A percentile compares a stretch with the other conserved stretches of the same genome.
Evolutionary conservation across 1,140 invertebrate species (phyloP).

Genomic region (Brachystomella parvula): DNA sequence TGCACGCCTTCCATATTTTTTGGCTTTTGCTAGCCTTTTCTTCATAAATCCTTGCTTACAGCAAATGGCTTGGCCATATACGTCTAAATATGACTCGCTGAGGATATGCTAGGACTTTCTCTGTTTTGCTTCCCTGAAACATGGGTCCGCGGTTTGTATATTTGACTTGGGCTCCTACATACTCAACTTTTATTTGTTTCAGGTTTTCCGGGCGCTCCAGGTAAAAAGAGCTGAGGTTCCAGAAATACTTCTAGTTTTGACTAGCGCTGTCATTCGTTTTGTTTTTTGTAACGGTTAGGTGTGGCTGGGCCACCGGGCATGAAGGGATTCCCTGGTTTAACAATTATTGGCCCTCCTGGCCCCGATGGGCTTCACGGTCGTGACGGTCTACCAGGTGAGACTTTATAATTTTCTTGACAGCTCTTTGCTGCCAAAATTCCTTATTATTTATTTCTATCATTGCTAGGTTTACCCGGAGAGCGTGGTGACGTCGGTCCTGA

Average conservation of each 20-base stretch:
- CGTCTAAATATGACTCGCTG: too few species aligned
- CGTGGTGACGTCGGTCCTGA: conserved; percentile 23
- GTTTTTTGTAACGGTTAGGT: too few species aligned
- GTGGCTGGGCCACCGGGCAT: neutral
- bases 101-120: too few species aligned
- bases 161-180: too few species aligned
- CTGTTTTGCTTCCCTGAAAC: too few species aligned
- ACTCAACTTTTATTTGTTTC: too few species aligned
- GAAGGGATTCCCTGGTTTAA: conserved; percentile 25
- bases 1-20: too few species aligned
- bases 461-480: conserved; percentile 19
- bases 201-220: conserved; percentile 23
- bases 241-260: neutral
- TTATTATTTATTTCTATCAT: neutral
- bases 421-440: neutral
- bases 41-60: too few species aligned
- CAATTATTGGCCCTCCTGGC: conserved; percentile 26
- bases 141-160: too few species aligned
- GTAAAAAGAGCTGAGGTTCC: neutral
- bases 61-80: too few species aligned
- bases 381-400: conserved; percentile 19
- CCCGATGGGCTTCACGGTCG: conserved; percentile 24
- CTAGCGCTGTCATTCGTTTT: too few species aligned
- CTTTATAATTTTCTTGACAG: neutral
- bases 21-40: too few species aligned